Base-by-base conservation (phyloP, 2,797 vertebrate genomes). In the Rhinella marina region DNA sequence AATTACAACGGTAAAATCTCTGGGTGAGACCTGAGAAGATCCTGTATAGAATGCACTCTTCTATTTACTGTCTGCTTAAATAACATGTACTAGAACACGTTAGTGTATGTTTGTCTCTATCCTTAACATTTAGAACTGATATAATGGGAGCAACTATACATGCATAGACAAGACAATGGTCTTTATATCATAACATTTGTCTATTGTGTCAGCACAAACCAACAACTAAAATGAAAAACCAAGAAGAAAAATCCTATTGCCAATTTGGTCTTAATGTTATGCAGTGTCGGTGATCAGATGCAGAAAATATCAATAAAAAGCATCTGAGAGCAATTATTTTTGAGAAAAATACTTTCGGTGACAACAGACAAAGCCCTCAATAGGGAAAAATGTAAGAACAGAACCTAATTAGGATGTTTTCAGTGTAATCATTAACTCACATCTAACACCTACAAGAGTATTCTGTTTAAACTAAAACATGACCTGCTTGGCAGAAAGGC, bases 391-490 rank as follows among this genome's bases (percentile, higher is more conserved):
- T 94, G 93, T 95, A 94, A 94, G 94, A 95, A 95, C 93, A 94
- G 91, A 93, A 91, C 92, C 94, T 96, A 96, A 96, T 96, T 95
- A 96, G 94, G 94, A 93, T 93, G 93, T 95, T 94, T 95, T 94
- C 93, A 92, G 91, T 94, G 92, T 95, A 95, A 95, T 96, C 95
- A 96, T 96, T 96, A 96, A 94, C 94, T 94, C 90, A 92, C 93
- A 93, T 94, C 95, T 93, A 94, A 93, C 94, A 95, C 94, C 94
- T 94, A 95, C 13, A 87, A 95, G 94, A 95, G 90, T 92, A 93
- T 95, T 93, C 94, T 95, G 92, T 95, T 95, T 95, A 95, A 96
- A 94, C 93, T 95, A 94, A 95, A 96, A 95, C 95, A 96, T 95
- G 95, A 96, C 94, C 95, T 93, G 93, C 92, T 93, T 94, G 91